phyloP scores from a whole-genome alignment of 23 tunicate species.

The Diplosoma virens region DNA sequence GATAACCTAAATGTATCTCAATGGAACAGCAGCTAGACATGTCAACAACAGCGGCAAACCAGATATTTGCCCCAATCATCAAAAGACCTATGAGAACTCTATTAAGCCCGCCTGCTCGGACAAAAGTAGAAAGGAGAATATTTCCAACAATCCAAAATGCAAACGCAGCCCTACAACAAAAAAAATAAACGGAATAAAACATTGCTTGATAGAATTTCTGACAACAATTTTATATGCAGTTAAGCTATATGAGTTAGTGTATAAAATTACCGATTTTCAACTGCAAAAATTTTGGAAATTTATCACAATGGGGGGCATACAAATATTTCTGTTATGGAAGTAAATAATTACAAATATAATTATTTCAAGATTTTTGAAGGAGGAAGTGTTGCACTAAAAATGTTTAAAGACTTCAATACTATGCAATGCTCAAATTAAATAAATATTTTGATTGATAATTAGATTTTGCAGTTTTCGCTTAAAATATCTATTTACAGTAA shows the following conservation, averaged over 20 bases:
- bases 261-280: background rate
- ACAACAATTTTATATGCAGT: background rate
- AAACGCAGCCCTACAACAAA: constrained; percentile 66
- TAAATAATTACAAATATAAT: too few relatives aligned
- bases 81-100: constrained; percentile 56
- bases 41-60: constrained; percentile 47
- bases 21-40: constrained; percentile 36
- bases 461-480: too few relatives aligned
- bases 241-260: background rate
- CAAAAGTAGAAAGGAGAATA: constrained; percentile 44
- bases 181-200: background rate
- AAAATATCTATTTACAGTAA: too few relatives aligned
- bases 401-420: too few relatives aligned
- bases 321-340: too few relatives aligned
- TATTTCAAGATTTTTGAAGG: too few relatives aligned
- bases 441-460: too few relatives aligned
- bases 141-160: constrained; percentile 62
- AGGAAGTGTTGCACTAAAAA: too few relatives aligned
- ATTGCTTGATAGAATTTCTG: background rate
- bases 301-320: too few relatives aligned
- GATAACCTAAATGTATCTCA: constrained; percentile 47
- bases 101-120: constrained; percentile 51
- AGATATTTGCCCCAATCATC: constrained; percentile 50
- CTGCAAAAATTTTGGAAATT: too few relatives aligned
- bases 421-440: too few relatives aligned